phyloP scores from a whole-genome alignment of 1,140 invertebrate genomes.

The Monomorium pharaonis region DNA sequence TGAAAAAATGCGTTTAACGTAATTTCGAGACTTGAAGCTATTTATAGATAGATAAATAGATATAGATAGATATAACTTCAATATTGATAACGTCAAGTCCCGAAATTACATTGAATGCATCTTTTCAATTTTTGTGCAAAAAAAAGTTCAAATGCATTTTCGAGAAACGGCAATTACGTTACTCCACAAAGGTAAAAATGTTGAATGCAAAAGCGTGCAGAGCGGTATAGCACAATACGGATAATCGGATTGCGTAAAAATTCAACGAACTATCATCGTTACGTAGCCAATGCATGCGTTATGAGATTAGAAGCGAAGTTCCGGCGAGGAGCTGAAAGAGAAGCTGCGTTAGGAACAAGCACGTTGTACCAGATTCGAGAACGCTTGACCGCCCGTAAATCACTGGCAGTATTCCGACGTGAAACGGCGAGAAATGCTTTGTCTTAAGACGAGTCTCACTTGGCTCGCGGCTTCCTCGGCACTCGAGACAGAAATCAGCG shows the following conservation, averaged over 20 bases:
- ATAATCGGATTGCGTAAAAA: background rate
- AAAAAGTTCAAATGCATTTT: background rate
- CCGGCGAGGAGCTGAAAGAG: background rate
- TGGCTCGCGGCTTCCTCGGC: conserved; percentile 14
- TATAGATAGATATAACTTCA: no score
- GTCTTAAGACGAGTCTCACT: background rate
- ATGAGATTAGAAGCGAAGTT: background rate
- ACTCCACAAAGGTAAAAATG: background rate
- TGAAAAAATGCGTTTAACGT: background rate
- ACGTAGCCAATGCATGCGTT: background rate
- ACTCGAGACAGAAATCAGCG: conserved; percentile 13
- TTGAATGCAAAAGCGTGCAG: background rate
- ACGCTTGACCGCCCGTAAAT: background rate
- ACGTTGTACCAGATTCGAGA: background rate
- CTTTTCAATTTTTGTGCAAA: background rate
- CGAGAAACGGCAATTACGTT: background rate
- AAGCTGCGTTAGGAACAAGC: background rate
- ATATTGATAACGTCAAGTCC: background rate
- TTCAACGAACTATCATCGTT: background rate
- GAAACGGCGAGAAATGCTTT: background rate
- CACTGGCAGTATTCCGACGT: background rate
- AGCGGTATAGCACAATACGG: background rate
- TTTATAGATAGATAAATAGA: no score
- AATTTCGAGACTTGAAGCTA: background rate
- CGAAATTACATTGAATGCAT: background rate